Evolutionary conservation across 2,888 invertebrate species (phyloP).

Genomic region (Tipula helvola): DNA sequence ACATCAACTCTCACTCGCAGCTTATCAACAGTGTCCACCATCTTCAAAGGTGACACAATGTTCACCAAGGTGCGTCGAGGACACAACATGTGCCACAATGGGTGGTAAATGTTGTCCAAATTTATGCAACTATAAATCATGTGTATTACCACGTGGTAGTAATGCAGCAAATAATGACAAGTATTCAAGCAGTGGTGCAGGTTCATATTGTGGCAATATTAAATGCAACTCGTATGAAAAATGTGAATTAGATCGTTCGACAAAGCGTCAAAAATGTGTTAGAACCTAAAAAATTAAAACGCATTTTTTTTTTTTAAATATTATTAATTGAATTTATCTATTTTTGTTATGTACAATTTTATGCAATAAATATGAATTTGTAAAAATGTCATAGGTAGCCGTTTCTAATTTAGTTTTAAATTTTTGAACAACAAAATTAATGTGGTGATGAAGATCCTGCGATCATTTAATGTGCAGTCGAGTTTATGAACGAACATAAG

Average conservation of each 20-base stretch:
- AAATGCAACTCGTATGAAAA: slow-evolving; percentile 56
- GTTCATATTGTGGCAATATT: slow-evolving; percentile 53
- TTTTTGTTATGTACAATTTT: background rate
- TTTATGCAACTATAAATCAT: slow-evolving; percentile 55
- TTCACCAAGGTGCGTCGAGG: slow-evolving; percentile 52
- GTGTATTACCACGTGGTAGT: slow-evolving; percentile 37
- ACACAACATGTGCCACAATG: slow-evolving; percentile 49
- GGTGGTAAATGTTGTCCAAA: slow-evolving; percentile 59
- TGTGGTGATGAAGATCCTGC: too few species aligned
- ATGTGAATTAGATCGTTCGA: slow-evolving; percentile 47
- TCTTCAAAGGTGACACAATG: slow-evolving; percentile 52
- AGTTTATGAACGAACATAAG: too few species aligned
- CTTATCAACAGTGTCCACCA: slow-evolving; percentile 40
- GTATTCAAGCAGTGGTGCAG: slow-evolving; percentile 27
- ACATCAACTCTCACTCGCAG: background rate
- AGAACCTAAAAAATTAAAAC: slow-evolving; percentile 33
- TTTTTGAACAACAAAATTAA: too few species aligned
- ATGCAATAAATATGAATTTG: background rate
- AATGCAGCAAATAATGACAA: background rate
- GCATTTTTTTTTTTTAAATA: too few species aligned
- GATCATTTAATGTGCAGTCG: too few species aligned
- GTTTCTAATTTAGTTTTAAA: too few species aligned
- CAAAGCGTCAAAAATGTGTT: slow-evolving; percentile 52
- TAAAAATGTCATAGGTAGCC: too few species aligned
- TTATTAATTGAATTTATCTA: background rate